Conservation (phyloP, 2,888 invertebrate genomes). For the Ormia ochracea region DNA sequence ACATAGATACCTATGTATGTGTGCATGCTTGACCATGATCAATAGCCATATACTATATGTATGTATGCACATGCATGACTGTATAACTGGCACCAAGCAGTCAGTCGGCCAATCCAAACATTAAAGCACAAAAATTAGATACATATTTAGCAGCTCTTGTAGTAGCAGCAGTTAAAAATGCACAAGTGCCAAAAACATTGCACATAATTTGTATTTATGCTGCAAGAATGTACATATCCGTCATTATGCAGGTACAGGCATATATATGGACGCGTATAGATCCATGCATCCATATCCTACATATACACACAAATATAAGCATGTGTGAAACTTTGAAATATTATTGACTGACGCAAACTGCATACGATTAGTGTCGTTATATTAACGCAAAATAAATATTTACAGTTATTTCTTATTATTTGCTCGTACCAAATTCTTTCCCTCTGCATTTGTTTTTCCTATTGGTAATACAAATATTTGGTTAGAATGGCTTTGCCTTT, state of each 20-base stretch:
- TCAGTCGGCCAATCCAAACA: constrained; percentile 13
- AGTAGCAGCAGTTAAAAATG: neutral
- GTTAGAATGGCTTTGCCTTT: neutral
- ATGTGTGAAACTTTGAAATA: neutral
- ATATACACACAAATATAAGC: no score
- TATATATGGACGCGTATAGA: neutral
- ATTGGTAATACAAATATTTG: constrained; percentile 4
- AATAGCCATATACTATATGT: neutral
- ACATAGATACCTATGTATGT: neutral
- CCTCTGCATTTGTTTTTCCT: neutral
- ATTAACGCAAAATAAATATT: constrained; percentile 36
- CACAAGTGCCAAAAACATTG: constrained; percentile 26
- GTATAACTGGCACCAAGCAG: constrained; percentile 12
- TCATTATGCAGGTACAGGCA: neutral
- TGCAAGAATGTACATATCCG: neutral
- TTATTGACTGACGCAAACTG: constrained; percentile 10
- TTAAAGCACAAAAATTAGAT: constrained; percentile 1
- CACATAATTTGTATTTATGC: constrained; percentile 7
- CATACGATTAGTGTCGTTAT: constrained; percentile 25
- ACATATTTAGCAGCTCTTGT: constrained; percentile 12
- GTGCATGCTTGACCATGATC: neutral
- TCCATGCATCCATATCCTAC: neutral
- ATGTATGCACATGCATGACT: neutral
- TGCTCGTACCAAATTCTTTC: neutral
- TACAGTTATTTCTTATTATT: constrained; percentile 39